A percentile compares a stretch with the other conserved stretches of the same genome.
Conservation (phyloP, 37 sponge, comb jelly and placozoan genomes). For the Crambe crambe region DNA sequence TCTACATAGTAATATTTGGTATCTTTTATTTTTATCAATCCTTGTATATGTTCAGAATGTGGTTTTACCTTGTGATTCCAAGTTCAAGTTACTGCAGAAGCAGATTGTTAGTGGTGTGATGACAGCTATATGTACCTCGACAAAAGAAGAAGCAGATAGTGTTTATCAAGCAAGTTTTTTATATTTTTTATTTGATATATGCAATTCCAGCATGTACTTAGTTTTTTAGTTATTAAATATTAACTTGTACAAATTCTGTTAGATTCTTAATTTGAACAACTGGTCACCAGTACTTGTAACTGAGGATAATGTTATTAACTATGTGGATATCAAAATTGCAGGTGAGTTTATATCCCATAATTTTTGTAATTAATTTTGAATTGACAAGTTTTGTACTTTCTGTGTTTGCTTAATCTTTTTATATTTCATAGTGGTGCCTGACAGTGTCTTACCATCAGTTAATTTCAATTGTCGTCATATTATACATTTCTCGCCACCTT, state of each 20-base stretch:
- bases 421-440: conserved; percentile 21
- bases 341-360: background rate
- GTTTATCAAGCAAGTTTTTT: background rate
- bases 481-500: conserved; percentile 39
- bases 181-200: background rate
- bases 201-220: background rate
- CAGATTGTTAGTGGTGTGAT: background rate
- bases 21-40: background rate
- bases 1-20: background rate
- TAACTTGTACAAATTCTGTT: background rate
- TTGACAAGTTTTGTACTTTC: too few species aligned
- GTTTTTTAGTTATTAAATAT: background rate
- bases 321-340: background rate
- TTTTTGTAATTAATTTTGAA: background rate
- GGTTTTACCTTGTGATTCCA: background rate
- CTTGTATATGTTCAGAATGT: background rate
- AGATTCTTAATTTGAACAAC: conserved; percentile 8
- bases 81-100: background rate
- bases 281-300: conserved; percentile 21
- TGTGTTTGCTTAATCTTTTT: too few species aligned
- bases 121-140: conserved; percentile 3
- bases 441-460: background rate
- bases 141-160: background rate
- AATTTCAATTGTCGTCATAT: conserved; percentile 20
- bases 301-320: background rate